Base-by-base conservation (phyloP, 2,888 invertebrate species). In the Zygothrica quintamaculata region DNA sequence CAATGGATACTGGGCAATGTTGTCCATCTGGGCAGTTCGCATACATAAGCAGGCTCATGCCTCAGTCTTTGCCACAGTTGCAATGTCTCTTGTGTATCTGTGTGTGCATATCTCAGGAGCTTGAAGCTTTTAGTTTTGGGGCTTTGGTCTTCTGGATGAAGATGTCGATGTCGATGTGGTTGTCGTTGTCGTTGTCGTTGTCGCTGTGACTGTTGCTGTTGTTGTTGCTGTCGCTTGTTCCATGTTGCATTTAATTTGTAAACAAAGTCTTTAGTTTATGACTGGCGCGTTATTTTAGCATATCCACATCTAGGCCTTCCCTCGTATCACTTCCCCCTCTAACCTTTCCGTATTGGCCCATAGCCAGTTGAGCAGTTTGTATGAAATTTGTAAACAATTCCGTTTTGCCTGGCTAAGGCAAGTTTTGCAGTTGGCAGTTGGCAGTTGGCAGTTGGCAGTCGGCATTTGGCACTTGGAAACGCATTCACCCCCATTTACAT, bases 181-280 rank as follows among this genome's bases (percentile, higher is more conserved):
- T 22, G 65, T 29, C 34, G 58, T 40, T 44, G 59, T 16, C 8
- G 43, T 37, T 18, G 50, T 11, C n/a, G 44, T 26, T 46, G 48
- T n/a, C 43, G 52, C 15, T 46, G 51, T 25, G 22, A 9, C 7
- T 51, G 56, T 9, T 2, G 44, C 8, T 43, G 57, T 36, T 11
- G 53, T 55, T 46, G 25, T 13, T 33, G 74, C 74, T 77, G 78
- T 67, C 56, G 82, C 75, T 65, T 79, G 81, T 71, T 74, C 81
- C 81, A 84, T 77, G 75, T 71, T 86, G 86, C 82, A 86, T 87
- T 86, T 87, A 86, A 86, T 86, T 86, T 87, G 87, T 87, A 84
- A 87, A 87, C 86, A 86, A 86, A 86, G 86, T 86, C 88, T 86
- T 86, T 86, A 86, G 87, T 86, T 86, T 86, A 86, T 86, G 86